Conservation (phyloP, 2,888 invertebrate species). For the Drosophila planitibia region DNA sequence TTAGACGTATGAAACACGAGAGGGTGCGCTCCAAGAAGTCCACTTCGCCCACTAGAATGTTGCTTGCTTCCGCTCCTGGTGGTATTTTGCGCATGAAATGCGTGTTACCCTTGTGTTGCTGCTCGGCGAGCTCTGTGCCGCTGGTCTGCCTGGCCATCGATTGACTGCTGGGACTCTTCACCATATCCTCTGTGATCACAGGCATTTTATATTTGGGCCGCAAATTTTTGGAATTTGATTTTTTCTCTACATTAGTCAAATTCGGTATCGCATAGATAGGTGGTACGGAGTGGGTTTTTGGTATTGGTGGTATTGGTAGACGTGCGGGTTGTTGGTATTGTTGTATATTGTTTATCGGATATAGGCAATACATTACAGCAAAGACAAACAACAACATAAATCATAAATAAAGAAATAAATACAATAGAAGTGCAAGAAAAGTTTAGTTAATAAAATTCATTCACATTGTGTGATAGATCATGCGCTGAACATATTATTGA, state of each 20-base stretch:
- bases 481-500: constrained; percentile 9
- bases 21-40: constrained; percentile 97
- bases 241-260: constrained; percentile 77
- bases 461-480: constrained; percentile 38
- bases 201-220: constrained; percentile 71
- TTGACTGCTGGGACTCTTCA: constrained; percentile 92
- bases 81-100: constrained; percentile 99
- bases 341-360: constrained; percentile 36
- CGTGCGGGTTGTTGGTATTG: constrained; percentile 50
- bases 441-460: constrained; percentile 37
- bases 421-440: constrained; percentile 52
- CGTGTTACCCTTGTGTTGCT: constrained; percentile 92
- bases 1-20: constrained; percentile 96
- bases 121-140: constrained; percentile 86
- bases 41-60: constrained; percentile 98
- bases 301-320: constrained; percentile 33
- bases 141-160: constrained; percentile 93
- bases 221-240: constrained; percentile 79
- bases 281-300: constrained; percentile 23
- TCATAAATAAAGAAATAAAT: constrained; percentile 38
- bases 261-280: constrained; percentile 33
- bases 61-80: constrained; percentile 97
- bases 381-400: constrained; percentile 64
- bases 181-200: constrained; percentile 87
- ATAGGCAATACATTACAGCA: constrained; percentile 62